phyloP scores from a whole-genome alignment of 2,888 invertebrate genomes.

The Steromphala cineraria region DNA sequence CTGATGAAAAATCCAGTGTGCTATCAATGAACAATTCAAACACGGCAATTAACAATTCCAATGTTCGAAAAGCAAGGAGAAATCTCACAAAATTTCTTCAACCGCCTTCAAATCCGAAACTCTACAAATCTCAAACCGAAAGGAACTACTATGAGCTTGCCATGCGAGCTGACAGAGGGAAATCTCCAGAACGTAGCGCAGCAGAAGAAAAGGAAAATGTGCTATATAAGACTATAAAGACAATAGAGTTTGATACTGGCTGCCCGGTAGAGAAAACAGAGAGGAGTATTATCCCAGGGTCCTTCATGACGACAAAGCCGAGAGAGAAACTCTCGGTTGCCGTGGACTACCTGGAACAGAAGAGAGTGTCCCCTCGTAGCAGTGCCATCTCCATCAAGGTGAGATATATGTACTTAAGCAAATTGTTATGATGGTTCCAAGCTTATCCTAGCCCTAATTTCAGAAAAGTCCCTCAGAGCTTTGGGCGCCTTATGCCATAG shows the following conservation, averaged over 20 bases:
- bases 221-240: constrained; percentile 50
- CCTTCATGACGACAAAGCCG: background rate
- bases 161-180: constrained; percentile 37
- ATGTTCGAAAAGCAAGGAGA: background rate
- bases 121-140: constrained; percentile 47
- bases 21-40: background rate
- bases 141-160: constrained; percentile 56
- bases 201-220: background rate
- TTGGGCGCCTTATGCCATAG: no score
- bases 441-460: no score
- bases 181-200: constrained; percentile 11
- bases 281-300: constrained; percentile 3
- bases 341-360: constrained; percentile 11
- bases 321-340: constrained; percentile 8
- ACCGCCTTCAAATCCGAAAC: constrained; percentile 36
- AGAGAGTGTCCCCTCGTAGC: background rate
- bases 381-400: background rate
- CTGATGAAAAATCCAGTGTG: background rate
- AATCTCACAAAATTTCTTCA: background rate
- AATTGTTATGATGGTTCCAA: no score
- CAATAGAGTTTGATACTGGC: constrained; percentile 51
- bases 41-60: background rate
- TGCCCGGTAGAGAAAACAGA: constrained; percentile 37
- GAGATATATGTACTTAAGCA: background rate
- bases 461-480: no score